phyloP scores from a whole-genome alignment of 2,888 invertebrate genomes.

The Taphrorychus bicolor region DNA sequence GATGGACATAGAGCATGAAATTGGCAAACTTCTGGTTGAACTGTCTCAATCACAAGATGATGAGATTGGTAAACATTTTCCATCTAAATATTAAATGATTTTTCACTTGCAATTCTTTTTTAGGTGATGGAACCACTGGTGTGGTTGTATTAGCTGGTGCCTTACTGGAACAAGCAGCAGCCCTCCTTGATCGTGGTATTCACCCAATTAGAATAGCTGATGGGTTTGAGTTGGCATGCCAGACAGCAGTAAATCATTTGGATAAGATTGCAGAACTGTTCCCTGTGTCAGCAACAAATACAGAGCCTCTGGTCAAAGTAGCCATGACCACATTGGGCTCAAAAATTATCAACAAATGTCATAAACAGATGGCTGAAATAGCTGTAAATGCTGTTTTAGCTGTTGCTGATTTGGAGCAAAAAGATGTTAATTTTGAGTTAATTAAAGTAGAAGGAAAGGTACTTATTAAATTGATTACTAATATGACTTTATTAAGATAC shows the following conservation, averaged over 20 bases:
- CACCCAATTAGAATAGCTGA: slow-evolving; percentile 99
- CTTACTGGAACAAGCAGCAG: slow-evolving; percentile 92
- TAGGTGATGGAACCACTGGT: slow-evolving; percentile 93
- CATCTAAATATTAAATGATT: too few relatives aligned
- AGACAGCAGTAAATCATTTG: slow-evolving; percentile 83
- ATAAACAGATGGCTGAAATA: slow-evolving; percentile 97
- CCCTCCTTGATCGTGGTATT: slow-evolving; percentile 92
- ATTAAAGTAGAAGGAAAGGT: slow-evolving; percentile 98
- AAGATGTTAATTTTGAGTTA: slow-evolving; percentile 98
- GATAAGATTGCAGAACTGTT: slow-evolving; percentile 90
- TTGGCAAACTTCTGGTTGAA: slow-evolving; percentile 97
- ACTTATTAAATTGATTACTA: not conserved
- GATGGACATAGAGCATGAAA: slow-evolving; percentile 99
- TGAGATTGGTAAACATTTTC: slow-evolving; percentile 84
- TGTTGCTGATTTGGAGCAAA: slow-evolving; percentile 91
- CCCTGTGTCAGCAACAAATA: slow-evolving; percentile 81
- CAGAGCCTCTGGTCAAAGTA: slow-evolving; percentile 89
- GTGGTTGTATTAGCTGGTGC: slow-evolving; percentile 91
- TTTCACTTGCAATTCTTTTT: slow-evolving; percentile 6
- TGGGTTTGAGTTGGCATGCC: slow-evolving; percentile 97
- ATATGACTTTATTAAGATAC: too few relatives aligned
- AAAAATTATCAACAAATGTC: slow-evolving; percentile 97
- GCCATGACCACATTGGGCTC: slow-evolving; percentile 99
- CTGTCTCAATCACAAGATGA: slow-evolving; percentile 98
- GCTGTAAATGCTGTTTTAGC: slow-evolving; percentile 96